These are phyloP conservation scores for Pardosa pseudoannulata DNA, from an alignment of 2,888 invertebrate genomes.

Conservation along the genomic window DNA sequence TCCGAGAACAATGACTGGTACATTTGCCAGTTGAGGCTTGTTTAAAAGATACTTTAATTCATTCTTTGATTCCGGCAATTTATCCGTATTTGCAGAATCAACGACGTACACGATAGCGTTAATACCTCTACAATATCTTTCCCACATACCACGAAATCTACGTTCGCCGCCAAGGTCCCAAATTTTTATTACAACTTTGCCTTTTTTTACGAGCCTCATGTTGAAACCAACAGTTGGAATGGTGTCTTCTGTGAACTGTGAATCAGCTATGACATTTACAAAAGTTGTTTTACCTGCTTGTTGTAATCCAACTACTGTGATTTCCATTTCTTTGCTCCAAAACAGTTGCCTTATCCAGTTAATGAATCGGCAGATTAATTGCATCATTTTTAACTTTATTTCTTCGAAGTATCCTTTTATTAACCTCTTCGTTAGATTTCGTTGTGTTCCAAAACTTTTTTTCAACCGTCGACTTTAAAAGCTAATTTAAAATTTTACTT, in stretches of 20 bases:
- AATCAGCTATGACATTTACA: constrained; percentile 99
- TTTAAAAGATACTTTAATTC: constrained; percentile 97
- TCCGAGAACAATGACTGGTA: constrained; percentile 98
- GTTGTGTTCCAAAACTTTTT: no score
- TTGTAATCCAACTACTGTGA: constrained; percentile 98
- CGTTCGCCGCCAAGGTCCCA: constrained; percentile 99
- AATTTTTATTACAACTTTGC: constrained; percentile 89
- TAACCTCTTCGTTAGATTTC: no score
- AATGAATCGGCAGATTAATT: constrained; percentile 97
- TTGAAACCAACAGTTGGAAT: constrained; percentile 99
- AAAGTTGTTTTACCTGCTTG: constrained; percentile 99
- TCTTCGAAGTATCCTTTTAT: no score
- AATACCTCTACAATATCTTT: constrained; percentile 98
- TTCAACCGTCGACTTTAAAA: no score
- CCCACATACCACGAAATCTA: constrained; percentile 99
- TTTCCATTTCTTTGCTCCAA: constrained; percentile 99
- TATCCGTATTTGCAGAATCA: constrained; percentile 98
- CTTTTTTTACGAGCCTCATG: constrained; percentile 99
- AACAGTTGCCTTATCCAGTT: constrained; percentile 99
- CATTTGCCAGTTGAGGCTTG: constrained; percentile 94
- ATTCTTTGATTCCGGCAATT: constrained; percentile 99
- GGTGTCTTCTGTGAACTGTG: constrained; percentile 99
- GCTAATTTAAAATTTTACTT: no score
- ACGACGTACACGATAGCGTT: constrained; percentile 99
- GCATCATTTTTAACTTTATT: constrained; percentile 94